A percentile compares a stretch with the other conserved stretches of the same genome.
phyloP scores from a whole-genome alignment of 2,888 invertebrate species.

The Thecocarcelia acutangulata region DNA sequence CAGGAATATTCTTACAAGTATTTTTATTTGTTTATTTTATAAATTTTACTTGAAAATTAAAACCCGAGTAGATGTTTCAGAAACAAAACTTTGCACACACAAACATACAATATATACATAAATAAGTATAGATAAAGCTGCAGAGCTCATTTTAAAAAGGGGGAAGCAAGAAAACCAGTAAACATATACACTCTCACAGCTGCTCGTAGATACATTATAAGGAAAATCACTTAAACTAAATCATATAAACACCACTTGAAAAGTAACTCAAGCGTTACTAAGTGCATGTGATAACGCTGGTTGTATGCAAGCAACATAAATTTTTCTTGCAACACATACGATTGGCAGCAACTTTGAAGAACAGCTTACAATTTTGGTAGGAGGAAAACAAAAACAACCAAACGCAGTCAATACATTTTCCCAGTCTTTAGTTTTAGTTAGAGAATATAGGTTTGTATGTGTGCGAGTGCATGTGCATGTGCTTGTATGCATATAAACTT shows the following conservation, averaged over 20 bases:
- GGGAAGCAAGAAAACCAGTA: conserved; percentile 2
- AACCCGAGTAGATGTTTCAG: conserved; percentile 40
- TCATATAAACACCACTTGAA: conserved; percentile 69
- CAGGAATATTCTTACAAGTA: conserved; percentile 24
- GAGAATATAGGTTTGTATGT: background rate
- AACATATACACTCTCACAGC: background rate
- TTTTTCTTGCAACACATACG: conserved; percentile 15
- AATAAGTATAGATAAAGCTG: conserved; percentile 22
- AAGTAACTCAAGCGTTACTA: conserved; percentile 66
- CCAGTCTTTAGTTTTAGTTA: background rate
- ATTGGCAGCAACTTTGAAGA: conserved; percentile 29
- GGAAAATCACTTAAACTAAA: conserved; percentile 69
- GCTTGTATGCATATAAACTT: background rate
- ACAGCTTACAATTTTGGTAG: conserved; percentile 24
- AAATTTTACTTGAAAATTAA: conserved; percentile 64
- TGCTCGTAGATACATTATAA: background rate
- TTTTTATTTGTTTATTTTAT: conserved; percentile 51
- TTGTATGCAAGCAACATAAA: conserved; percentile 41
- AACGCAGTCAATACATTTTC: conserved; percentile 17
- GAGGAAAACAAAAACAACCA: conserved; percentile 4
- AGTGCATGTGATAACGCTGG: conserved; percentile 69
- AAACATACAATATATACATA: background rate
- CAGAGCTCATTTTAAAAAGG: conserved; percentile 31
- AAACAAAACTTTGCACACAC: conserved; percentile 8
- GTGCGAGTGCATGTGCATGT: background rate